A percentile compares a stretch with the other conserved stretches of the same genome.
phyloP scores from a whole-genome alignment of 2,888 invertebrate species.

The Agonopterix alstromeriana region DNA sequence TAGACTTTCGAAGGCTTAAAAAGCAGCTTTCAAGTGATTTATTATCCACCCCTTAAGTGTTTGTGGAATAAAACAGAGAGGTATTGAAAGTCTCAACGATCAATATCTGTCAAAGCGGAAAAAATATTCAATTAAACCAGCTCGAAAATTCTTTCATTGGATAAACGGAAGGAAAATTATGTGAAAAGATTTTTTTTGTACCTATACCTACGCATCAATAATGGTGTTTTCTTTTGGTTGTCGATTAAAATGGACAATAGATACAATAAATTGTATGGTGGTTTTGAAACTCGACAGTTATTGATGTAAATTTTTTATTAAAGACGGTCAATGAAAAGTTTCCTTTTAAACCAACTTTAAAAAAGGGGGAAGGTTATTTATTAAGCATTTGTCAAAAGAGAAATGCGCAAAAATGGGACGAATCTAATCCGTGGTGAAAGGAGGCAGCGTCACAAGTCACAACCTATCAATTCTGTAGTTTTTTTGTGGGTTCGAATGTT shows the following conservation, averaged over 20 bases:
- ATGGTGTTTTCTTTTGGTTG: constrained; percentile 39
- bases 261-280: constrained; percentile 11
- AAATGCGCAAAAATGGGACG: too few relatives aligned
- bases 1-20: constrained; percentile 53
- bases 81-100: constrained; percentile 57
- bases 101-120: constrained; percentile 65
- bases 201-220: constrained; percentile 31
- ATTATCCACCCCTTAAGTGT: constrained; percentile 54
- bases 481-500: too few relatives aligned
- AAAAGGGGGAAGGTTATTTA: too few relatives aligned
- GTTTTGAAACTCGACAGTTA: constrained; percentile 1
- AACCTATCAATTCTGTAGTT: too few relatives aligned
- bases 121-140: constrained; percentile 65
- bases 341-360: too few relatives aligned
- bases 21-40: constrained; percentile 59
- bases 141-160: constrained; percentile 52
- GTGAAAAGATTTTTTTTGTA: constrained; percentile 48
- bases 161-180: constrained; percentile 62
- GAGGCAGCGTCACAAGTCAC: too few relatives aligned
- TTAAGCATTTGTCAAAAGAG: too few relatives aligned
- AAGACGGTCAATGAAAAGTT: too few relatives aligned
- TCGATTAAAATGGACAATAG: constrained; percentile 39
- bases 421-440: too few relatives aligned
- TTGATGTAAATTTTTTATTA: background rate
- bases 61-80: constrained; percentile 59